A percentile compares a stretch with the other conserved stretches of the same genome.
Conservation (phyloP, 2,113 vertebrate genomes). For the Colinus virginianus region DNA sequence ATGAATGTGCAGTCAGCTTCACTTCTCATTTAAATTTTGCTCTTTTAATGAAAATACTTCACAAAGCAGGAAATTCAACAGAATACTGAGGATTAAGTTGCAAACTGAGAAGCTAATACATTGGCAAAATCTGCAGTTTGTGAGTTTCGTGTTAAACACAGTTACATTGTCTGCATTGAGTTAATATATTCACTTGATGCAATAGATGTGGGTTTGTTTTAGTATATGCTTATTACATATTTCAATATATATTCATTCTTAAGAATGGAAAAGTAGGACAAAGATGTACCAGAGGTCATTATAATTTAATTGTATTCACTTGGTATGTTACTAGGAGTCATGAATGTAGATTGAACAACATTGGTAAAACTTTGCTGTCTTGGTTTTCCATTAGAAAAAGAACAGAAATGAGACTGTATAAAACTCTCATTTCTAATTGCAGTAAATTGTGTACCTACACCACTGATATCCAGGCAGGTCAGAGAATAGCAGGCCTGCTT, state of each 20-base stretch:
- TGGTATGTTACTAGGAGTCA: neutral
- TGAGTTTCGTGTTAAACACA: neutral
- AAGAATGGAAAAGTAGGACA: neutral
- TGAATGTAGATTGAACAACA: neutral
- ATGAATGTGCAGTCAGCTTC: neutral
- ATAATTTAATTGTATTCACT: neutral
- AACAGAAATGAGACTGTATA: neutral
- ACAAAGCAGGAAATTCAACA: neutral
- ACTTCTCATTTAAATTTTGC: neutral
- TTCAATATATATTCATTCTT: neutral
- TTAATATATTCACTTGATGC: neutral
- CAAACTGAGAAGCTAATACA: neutral
- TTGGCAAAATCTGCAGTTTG: neutral
- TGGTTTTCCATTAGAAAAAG: neutral
- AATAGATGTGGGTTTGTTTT: neutral
- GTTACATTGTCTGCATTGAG: neutral
- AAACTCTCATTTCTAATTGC: neutral
- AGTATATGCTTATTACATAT: rapidly evolving
- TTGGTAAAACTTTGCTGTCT: neutral
- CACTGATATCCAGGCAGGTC: neutral
- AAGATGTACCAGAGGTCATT: neutral
- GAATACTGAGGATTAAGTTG: neutral
- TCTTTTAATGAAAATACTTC: neutral
- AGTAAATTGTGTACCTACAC: neutral
- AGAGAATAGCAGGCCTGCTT: neutral